A percentile compares a stretch with the other conserved stretches of the same genome.
These are phyloP conservation scores for Belgica antarctica DNA, from an alignment of 2,888 invertebrate species.

Conservation along the genomic window DNA sequence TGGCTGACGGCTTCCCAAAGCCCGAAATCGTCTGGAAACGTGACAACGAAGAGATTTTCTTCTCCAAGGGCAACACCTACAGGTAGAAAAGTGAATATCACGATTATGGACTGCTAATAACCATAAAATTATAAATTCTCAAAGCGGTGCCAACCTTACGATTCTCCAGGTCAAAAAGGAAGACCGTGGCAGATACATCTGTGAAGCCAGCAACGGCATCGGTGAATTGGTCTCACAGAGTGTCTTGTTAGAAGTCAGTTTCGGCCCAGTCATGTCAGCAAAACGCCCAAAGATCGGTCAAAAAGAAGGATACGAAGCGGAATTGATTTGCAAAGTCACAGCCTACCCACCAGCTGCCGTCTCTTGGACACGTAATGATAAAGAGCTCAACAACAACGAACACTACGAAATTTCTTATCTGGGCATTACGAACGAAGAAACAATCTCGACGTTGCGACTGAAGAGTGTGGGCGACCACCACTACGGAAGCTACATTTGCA, in stretches of 20 bases:
- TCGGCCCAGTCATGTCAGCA: slow-evolving; percentile 31
- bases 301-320: slow-evolving; percentile 27
- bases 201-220: slow-evolving; percentile 34
- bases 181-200: slow-evolving; percentile 40
- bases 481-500: slow-evolving; percentile 35
- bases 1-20: slow-evolving; percentile 33
- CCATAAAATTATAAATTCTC: neutral
- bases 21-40: slow-evolving; percentile 34
- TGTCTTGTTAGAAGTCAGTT: slow-evolving; percentile 35
- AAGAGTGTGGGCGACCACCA: slow-evolving; percentile 18
- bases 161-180: slow-evolving; percentile 39
- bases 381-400: slow-evolving; percentile 36
- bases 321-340: slow-evolving; percentile 24
- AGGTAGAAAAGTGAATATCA: neutral
- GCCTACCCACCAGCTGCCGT: slow-evolving; percentile 37
- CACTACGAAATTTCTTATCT: slow-evolving; percentile 37
- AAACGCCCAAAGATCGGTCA: slow-evolving; percentile 39
- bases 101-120: neutral
- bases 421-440: slow-evolving; percentile 26
- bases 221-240: slow-evolving; percentile 1
- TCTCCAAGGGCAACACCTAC: neutral
- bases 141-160: slow-evolving; percentile 28
- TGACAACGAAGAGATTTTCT: slow-evolving; percentile 27
- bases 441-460: slow-evolving; percentile 29
- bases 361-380: slow-evolving; percentile 27